These are phyloP conservation scores for Drosophila lini DNA, from an alignment of 1,140 invertebrate species.

Conservation along the genomic window DNA sequence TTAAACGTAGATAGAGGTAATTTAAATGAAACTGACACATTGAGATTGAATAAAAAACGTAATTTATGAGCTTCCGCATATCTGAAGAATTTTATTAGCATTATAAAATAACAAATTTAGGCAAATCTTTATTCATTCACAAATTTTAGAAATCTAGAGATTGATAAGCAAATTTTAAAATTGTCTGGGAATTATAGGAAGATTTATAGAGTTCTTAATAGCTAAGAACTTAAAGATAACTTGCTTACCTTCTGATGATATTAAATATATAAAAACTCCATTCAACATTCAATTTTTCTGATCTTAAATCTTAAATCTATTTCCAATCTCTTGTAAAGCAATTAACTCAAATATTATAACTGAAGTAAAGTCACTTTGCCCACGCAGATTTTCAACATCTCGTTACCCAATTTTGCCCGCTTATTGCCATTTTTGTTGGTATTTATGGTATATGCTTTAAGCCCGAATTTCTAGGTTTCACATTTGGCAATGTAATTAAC, in stretches of 20 bases:
- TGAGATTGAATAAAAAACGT: background rate
- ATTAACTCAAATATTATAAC: background rate
- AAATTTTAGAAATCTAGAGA: background rate
- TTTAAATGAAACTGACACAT: background rate
- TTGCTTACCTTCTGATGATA: background rate
- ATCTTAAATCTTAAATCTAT: background rate
- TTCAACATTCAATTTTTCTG: background rate
- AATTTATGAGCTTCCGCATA: slow-evolving; percentile 7
- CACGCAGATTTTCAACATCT: slow-evolving; percentile 39
- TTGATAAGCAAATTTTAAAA: background rate
- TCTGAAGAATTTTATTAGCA: background rate
- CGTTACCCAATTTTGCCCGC: slow-evolving; percentile 31
- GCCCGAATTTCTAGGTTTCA: slow-evolving; percentile 35
- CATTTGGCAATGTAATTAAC: slow-evolving; percentile 64
- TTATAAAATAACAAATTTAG: background rate
- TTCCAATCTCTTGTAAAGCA: slow-evolving; percentile 15
- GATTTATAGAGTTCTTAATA: slow-evolving; percentile 1
- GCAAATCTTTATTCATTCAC: slow-evolving; percentile 15
- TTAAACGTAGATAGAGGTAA: background rate
- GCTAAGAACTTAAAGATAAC: background rate
- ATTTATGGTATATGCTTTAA: slow-evolving; percentile 23
- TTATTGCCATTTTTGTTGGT: slow-evolving; percentile 23
- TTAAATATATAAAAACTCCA: background rate
- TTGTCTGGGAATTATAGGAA: background rate
- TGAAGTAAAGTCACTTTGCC: background rate